phyloP scores from a whole-genome alignment of 1,140 invertebrate genomes.

The Aphelenchoides avenae region DNA sequence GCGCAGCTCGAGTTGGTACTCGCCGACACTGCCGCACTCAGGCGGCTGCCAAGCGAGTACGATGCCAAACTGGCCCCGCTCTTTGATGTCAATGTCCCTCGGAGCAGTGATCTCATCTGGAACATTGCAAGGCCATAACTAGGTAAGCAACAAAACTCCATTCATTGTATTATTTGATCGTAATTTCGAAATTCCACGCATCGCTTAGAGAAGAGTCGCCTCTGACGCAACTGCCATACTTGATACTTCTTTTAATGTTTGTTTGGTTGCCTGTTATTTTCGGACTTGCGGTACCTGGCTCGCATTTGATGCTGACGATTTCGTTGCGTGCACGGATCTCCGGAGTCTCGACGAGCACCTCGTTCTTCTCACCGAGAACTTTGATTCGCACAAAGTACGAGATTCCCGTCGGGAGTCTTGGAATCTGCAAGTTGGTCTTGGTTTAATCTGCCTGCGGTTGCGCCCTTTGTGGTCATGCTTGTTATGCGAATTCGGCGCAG shows the following conservation, averaged over 20 bases:
- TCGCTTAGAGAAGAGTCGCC: not conserved
- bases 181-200: not conserved
- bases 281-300: conserved; percentile 35
- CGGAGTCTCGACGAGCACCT: conserved; percentile 58
- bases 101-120: conserved; percentile 57
- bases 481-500: no score
- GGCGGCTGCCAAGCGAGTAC: conserved; percentile 55
- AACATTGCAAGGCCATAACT: no score
- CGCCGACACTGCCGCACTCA: conserved; percentile 55
- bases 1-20: conserved; percentile 57
- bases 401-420: conserved; percentile 56
- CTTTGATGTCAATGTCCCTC: conserved; percentile 50
- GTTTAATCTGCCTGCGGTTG: no score
- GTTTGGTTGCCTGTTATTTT: conserved; percentile 3
- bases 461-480: no score
- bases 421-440: conserved; percentile 50
- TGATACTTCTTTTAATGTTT: not conserved
- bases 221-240: no score
- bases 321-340: conserved; percentile 58
- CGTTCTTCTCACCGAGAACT: conserved; percentile 55
- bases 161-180: not conserved
- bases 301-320: conserved; percentile 58
- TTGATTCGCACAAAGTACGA: conserved; percentile 59
- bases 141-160: not conserved
- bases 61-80: conserved; percentile 49